Base-by-base conservation (phyloP, 92 coral and sea anemone species). In the Anthopleura xanthogrammica region DNA sequence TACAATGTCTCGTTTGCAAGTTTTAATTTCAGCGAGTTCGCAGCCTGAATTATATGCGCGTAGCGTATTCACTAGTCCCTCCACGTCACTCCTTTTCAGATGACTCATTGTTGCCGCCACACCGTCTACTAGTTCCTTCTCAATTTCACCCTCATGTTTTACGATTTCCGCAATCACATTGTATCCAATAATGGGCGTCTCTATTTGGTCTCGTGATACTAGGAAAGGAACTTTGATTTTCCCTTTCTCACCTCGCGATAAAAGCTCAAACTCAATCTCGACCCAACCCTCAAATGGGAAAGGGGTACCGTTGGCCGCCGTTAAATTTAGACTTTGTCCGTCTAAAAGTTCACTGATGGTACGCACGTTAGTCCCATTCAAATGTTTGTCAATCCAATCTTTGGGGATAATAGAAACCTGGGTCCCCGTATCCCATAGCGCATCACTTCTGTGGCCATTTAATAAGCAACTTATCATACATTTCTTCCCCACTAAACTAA, bases 341-440 rank as follows among this genome's bases (percentile, higher is more conserved):
- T 75, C 83, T 60, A 89, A 84, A 23, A 89, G 78, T 48, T 86
- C 79, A 0, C 57, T 8, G 1, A 86, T 86, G 72, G 60, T 68
- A 12, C 86, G 79, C 62, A 52, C 56, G 2, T 75, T 79, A 80
- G 84, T 86, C 10, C 81, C 85, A 3, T 74, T 73, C 66, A 86
- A 48, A 75, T 87, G 88, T 70, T 73, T 77, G 65, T 66, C 40
- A 52, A 87, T 77, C 68, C 79, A 90, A 48, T 84, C 66, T 24
- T 19, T 82, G 76, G 94, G 87, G 68, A 88, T 81, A 55, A 85
- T 81, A 11, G 94, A 91, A 62, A 88, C 91, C 87, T 91, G 94
- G 85, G 94, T 89, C 43, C 89, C 91, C 10, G 89, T 91, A 89
- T 88, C 91, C 89, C 89, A 88, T 84, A 90, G 70, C 76, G 88